Evolutionary conservation across 2,797 vertebrate species (phyloP).

Genomic region (Eidolon dupreanum): DNA sequence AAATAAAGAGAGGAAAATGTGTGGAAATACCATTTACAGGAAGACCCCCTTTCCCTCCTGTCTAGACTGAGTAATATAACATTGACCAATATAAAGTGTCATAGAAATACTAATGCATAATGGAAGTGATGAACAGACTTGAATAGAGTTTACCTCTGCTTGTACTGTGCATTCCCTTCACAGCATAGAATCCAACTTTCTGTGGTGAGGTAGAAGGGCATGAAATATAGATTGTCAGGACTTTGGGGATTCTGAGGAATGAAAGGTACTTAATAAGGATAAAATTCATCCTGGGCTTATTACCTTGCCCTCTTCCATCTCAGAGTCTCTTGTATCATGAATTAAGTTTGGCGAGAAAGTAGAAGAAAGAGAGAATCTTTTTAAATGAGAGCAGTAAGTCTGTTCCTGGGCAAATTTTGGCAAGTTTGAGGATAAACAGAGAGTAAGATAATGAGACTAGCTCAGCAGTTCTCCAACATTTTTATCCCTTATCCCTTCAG

Average conservation of each 20-base stretch:
- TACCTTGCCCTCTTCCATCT: constrained; percentile 35
- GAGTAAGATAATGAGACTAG: constrained; percentile 47
- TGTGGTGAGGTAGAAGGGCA: background rate
- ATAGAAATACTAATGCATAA: background rate
- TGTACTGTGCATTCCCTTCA: background rate
- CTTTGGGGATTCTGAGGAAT: constrained; percentile 46
- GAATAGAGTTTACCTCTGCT: background rate
- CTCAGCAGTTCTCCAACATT: background rate
- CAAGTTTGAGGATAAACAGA: constrained; percentile 35
- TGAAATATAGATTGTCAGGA: constrained; percentile 50
- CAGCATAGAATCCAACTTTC: background rate
- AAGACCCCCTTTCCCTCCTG: constrained; percentile 53
- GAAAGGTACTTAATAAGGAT: constrained; percentile 53
- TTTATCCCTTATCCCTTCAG: background rate
- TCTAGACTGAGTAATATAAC: constrained; percentile 62
- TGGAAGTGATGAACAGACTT: background rate
- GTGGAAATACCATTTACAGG: constrained; percentile 45
- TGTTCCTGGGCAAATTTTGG: constrained; percentile 48
- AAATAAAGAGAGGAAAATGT: constrained; percentile 10
- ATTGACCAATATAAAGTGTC: background rate
- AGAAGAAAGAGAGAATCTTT: constrained; percentile 31
- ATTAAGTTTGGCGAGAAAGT: constrained; percentile 35
- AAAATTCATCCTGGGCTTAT: constrained; percentile 43
- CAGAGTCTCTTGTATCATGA: constrained; percentile 35
- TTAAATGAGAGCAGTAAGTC: constrained; percentile 47